These are phyloP conservation scores for Lasioglossum marginatum DNA, from an alignment of 2,888 invertebrate species.

Conservation along the genomic window DNA sequence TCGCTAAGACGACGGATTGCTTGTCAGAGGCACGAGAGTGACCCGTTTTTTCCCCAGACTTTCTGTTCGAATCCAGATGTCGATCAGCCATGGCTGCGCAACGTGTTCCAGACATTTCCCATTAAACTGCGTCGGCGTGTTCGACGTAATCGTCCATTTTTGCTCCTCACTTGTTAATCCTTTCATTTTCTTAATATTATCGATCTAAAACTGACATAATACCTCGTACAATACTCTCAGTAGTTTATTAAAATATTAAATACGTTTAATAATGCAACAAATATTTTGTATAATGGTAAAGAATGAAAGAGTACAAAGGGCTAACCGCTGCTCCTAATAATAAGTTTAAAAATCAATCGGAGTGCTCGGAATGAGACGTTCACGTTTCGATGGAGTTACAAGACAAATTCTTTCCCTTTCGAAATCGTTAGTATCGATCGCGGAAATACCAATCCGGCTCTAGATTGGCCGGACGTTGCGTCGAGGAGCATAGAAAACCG, in stretches of 20 bases:
- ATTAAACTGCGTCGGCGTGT: not conserved
- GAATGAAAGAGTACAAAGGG: too few relatives aligned
- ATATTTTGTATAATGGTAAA: not conserved
- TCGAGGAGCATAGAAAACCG: conserved; percentile 7
- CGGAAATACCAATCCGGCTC: not conserved
- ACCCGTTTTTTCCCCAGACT: not conserved
- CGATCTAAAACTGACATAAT: too few relatives aligned
- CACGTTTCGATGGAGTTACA: not conserved
- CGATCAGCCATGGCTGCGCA: not conserved
- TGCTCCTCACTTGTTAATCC: not conserved
- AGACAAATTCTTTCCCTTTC: not conserved
- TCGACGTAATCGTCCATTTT: not conserved
- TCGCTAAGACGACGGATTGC: not conserved
- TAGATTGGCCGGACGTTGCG: not conserved
- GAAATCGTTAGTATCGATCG: not conserved
- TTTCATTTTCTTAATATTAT: too few relatives aligned
- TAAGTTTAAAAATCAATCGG: too few relatives aligned
- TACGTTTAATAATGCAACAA: too few relatives aligned
- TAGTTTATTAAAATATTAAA: too few relatives aligned
- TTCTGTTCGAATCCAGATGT: not conserved
- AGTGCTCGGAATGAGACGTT: not conserved
- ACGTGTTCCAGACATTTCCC: not conserved
- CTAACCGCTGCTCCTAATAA: too few relatives aligned
- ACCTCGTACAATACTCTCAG: too few relatives aligned
- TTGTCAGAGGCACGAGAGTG: not conserved